Conservation (phyloP, 2,113 vertebrate species). For the Centropus bengalensis region DNA sequence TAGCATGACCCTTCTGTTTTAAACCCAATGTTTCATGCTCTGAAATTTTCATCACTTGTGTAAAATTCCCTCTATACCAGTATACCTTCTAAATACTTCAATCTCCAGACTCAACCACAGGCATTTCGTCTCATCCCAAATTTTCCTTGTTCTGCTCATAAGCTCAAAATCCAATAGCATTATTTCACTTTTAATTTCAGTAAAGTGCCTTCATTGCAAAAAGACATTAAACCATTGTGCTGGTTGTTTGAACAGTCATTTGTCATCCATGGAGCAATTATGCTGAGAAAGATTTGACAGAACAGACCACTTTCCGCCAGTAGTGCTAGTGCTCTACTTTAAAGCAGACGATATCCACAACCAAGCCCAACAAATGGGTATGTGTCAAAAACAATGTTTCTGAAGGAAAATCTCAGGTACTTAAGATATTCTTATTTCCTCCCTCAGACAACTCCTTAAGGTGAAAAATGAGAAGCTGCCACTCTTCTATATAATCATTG, state of each 20-base stretch:
- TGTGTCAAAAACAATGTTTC: conserved; percentile 49
- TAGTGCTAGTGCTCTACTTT: conserved; percentile 9
- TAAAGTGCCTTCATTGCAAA: neutral
- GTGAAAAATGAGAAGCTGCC: conserved; percentile 66
- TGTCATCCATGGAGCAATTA: conserved; percentile 57
- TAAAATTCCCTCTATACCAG: neutral
- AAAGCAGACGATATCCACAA: conserved; percentile 10
- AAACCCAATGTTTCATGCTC: neutral
- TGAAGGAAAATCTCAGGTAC: conserved; percentile 42
- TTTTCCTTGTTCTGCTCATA: neutral
- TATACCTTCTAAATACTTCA: neutral
- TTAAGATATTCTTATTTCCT: conserved; percentile 31
- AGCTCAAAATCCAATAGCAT: neutral
- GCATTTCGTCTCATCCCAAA: neutral
- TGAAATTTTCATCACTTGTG: neutral
- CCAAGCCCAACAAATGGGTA: conserved; percentile 32
- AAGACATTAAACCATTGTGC: conserved; percentile 41
- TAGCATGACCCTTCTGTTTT: neutral
- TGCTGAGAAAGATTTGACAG: conserved; percentile 44
- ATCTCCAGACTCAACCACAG: neutral
- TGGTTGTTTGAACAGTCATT: conserved; percentile 48
- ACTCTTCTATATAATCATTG: conserved; percentile 55
- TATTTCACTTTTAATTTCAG: conserved; percentile 39
- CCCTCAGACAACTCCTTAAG: conserved; percentile 3
- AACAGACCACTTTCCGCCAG: conserved; percentile 44